Evolutionary conservation across 2,113 vertebrate genomes (phyloP).

Genomic region (Alosa alosa): DNA sequence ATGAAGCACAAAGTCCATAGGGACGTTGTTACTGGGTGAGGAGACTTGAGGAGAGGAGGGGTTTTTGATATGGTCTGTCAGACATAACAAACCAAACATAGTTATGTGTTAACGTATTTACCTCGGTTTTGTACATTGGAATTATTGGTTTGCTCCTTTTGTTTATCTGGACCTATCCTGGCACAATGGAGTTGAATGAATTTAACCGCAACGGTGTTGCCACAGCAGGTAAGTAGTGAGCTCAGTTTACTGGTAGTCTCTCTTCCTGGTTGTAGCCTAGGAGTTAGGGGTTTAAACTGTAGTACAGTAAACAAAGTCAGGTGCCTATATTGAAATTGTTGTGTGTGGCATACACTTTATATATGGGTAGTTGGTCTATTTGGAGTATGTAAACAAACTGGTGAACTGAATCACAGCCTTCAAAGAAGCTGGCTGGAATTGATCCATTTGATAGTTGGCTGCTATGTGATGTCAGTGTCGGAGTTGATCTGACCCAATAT

Average conservation of each 20-base stretch:
- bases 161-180: background rate
- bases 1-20: conserved; percentile 64
- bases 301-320: background rate
- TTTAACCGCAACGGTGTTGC: background rate
- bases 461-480: background rate
- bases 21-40: conserved; percentile 29
- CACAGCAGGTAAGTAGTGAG: background rate
- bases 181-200: background rate
- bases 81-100: background rate
- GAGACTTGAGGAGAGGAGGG: too few relatives aligned
- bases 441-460: too few relatives aligned
- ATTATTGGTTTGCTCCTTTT: background rate
- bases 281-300: background rate
- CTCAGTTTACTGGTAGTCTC: background rate
- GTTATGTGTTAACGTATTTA: background rate
- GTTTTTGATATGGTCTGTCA: background rate
- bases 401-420: background rate
- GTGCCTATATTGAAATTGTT: background rate
- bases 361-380: background rate
- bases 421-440: background rate
- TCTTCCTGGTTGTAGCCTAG: background rate
- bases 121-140: background rate
- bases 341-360: background rate
- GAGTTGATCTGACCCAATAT: background rate
- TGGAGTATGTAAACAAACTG: background rate